phyloP scores from a whole-genome alignment of 2,797 vertebrate genomes.

The Thalassophryne amazonica region DNA sequence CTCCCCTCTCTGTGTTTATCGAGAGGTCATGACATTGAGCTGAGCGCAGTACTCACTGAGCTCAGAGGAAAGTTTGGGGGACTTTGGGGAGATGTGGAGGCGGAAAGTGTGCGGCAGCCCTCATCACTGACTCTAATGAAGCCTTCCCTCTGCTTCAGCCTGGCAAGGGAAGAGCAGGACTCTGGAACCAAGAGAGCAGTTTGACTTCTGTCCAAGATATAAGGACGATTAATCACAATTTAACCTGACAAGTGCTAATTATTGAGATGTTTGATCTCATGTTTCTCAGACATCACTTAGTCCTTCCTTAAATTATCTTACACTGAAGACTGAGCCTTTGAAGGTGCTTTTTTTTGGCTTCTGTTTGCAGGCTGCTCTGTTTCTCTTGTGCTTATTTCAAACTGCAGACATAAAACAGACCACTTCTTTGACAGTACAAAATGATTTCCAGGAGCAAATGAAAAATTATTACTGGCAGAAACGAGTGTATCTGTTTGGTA shows the following conservation, averaged over 20 bases:
- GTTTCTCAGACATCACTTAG: not conserved
- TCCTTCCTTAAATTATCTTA: not conserved
- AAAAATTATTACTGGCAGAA: no score
- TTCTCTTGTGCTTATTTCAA: not conserved
- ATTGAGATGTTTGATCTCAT: not conserved
- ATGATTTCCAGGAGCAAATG: no score
- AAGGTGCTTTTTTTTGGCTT: not conserved
- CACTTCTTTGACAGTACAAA: no score
- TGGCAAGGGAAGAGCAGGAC: not conserved
- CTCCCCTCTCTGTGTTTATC: conserved; percentile 32
- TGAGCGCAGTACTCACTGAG: conserved; percentile 3
- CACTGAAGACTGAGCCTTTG: not conserved
- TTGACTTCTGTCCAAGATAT: not conserved
- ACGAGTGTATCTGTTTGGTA: no score
- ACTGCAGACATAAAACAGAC: not conserved
- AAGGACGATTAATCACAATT: not conserved
- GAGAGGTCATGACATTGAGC: conserved; percentile 29
- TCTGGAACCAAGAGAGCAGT: not conserved
- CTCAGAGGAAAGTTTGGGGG: conserved; percentile 13
- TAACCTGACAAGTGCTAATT: not conserved
- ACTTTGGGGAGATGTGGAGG: conserved; percentile 6
- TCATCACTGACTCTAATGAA: conserved; percentile 5
- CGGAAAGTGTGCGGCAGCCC: not conserved
- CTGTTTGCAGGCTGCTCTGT: not conserved
- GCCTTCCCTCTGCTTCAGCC: not conserved